Conservation (phyloP, 2,888 invertebrate species). For the Diaprepes abbreviatus region DNA sequence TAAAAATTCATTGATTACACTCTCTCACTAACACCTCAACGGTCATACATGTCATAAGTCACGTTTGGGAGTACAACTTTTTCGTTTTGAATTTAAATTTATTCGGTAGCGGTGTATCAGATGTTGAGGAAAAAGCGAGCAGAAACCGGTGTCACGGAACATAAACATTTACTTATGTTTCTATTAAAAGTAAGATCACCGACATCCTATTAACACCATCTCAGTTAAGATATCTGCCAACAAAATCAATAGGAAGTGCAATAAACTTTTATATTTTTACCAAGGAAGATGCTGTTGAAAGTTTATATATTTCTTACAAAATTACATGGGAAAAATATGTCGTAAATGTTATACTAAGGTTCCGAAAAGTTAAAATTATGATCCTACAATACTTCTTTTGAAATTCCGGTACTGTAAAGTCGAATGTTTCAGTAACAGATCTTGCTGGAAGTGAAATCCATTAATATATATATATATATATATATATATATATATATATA, state of each 20-base stretch:
- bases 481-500: too few relatives aligned
- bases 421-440: too few relatives aligned
- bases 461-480: too few relatives aligned
- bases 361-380: too few relatives aligned
- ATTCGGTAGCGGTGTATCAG: constrained; percentile 60
- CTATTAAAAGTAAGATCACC: constrained; percentile 65
- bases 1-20: too few relatives aligned
- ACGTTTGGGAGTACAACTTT: constrained; percentile 37
- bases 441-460: too few relatives aligned
- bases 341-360: too few relatives aligned
- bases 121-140: constrained; percentile 59
- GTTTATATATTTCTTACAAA: too few relatives aligned
- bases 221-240: constrained; percentile 61
- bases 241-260: constrained; percentile 53
- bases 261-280: background rate
- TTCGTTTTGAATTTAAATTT: constrained; percentile 53
- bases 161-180: constrained; percentile 70
- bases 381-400: too few relatives aligned
- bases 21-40: too few relatives aligned
- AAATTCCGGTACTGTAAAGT: too few relatives aligned
- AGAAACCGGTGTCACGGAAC: constrained; percentile 67
- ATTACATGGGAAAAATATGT: too few relatives aligned
- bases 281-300: background rate
- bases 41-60: constrained; percentile 32
- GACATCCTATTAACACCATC: constrained; percentile 63